phyloP scores from a whole-genome alignment of 2,888 invertebrate species.

The Tanytarsus gracilentus region DNA sequence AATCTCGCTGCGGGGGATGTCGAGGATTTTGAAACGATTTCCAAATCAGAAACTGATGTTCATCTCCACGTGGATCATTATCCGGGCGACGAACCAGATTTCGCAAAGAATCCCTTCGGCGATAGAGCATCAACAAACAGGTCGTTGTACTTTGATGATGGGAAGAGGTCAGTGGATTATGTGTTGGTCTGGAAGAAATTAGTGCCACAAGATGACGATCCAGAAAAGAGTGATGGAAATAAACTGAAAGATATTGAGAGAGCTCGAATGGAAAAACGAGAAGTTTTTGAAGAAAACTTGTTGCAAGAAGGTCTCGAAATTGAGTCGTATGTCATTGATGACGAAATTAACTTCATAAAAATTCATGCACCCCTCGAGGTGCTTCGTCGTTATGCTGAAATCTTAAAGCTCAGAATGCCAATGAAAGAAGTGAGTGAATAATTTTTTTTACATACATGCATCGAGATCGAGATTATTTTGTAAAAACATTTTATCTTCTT shows the following conservation, averaged over 20 bases:
- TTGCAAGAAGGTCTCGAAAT: conserved; percentile 63
- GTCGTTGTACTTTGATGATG: conserved; percentile 61
- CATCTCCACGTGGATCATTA: not conserved
- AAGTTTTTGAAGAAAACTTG: conserved; percentile 62
- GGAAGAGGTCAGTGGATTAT: conserved; percentile 64
- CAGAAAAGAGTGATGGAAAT: conserved; percentile 39
- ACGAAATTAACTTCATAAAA: conserved; percentile 55
- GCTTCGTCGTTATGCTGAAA: conserved; percentile 78
- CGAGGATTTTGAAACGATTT: conserved; percentile 20
- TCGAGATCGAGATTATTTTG: no score
- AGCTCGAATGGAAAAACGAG: conserved; percentile 43
- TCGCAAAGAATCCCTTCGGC: conserved; percentile 31
- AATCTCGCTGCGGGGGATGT: not conserved
- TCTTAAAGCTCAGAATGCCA: conserved; percentile 84
- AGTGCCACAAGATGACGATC: conserved; percentile 45
- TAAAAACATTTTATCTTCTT: no score
- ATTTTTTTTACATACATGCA: no score
- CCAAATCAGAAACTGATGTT: not conserved
- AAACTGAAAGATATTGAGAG: conserved; percentile 34
- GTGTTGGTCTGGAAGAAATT: conserved; percentile 64
- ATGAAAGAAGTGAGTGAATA: conserved; percentile 76
- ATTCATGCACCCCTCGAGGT: conserved; percentile 79
- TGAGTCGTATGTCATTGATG: conserved; percentile 58
- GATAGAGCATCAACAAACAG: conserved; percentile 36
- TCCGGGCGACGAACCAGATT: conserved; percentile 8